Conservation (phyloP, 2,888 invertebrate species). For the Drosophila acutilabella region DNA sequence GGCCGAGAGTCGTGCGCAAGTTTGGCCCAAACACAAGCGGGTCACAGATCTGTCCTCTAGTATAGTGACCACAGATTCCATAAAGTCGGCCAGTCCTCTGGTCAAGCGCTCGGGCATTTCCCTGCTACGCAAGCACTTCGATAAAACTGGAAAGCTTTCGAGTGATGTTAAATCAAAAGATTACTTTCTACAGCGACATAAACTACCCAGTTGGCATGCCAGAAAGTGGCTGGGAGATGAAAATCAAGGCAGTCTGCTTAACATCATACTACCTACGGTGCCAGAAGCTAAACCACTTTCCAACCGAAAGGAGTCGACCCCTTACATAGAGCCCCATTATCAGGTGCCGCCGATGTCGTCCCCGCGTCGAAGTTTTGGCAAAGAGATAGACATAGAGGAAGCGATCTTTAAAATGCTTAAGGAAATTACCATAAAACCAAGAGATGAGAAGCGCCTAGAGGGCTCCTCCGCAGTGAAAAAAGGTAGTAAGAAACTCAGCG, state of each 20-base stretch:
- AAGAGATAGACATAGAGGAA: not conserved
- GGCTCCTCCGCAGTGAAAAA: not conserved
- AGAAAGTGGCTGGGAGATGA: no score
- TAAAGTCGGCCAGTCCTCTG: not conserved
- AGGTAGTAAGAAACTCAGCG: not conserved
- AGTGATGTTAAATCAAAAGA: no score
- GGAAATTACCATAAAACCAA: not conserved
- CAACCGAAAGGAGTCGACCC: no score
- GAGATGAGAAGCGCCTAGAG: no score
- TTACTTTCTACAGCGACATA: no score
- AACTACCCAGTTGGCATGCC: no score
- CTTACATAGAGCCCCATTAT: not conserved
- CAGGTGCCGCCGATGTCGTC: not conserved
- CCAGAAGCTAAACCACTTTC: no score
- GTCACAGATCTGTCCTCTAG: no score
- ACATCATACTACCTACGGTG: no score
- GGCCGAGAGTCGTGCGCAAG: conserved; percentile 17
- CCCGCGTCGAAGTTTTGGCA: not conserved
- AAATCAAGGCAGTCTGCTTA: no score
- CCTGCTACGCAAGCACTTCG: not conserved
- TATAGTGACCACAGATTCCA: no score
- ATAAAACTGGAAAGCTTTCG: no score
- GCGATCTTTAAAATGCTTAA: not conserved
- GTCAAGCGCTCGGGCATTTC: not conserved
- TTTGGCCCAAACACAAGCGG: conserved; percentile 23